Conservation (phyloP, 2,113 vertebrate species). For the Triplophysa siluroides region DNA sequence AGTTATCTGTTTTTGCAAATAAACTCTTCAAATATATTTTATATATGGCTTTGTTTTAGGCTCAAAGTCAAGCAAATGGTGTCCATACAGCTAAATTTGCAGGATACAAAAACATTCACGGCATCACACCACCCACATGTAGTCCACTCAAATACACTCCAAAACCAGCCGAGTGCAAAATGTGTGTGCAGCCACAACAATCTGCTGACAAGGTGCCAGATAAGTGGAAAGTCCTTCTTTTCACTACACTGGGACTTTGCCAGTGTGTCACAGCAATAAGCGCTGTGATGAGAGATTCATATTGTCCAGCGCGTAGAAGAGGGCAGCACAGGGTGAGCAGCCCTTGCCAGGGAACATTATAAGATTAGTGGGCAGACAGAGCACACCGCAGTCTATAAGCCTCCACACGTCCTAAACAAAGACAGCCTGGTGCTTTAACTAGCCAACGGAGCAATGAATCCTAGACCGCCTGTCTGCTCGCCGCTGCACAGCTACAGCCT, state of each 20-base stretch:
- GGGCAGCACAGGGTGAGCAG: conserved; percentile 53
- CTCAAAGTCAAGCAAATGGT: too few species aligned
- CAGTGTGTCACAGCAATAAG: conserved; percentile 69
- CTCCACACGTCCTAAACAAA: conserved; percentile 56
- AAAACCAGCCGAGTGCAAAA: conserved; percentile 45
- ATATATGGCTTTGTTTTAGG: too few species aligned
- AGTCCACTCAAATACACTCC: conserved; percentile 26
- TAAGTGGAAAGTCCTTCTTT: conserved; percentile 66
- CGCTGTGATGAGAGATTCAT: conserved; percentile 68
- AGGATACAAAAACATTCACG: background rate
- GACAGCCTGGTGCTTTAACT: conserved; percentile 57
- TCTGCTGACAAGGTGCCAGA: conserved; percentile 63
- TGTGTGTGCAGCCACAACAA: conserved; percentile 54
- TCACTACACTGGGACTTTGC: conserved; percentile 67
- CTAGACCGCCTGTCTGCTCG: conserved; percentile 47
- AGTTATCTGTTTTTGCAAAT: too few species aligned
- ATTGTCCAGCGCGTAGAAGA: conserved; percentile 60
- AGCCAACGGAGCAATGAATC: conserved; percentile 67
- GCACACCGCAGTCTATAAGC: conserved; percentile 54
- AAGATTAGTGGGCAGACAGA: conserved; percentile 58
- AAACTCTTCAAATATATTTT: too few species aligned
- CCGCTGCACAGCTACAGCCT: conserved; percentile 46
- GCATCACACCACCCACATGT: background rate
- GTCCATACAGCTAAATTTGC: too few species aligned
- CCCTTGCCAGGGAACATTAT: conserved; percentile 57